These are phyloP conservation scores for Dromius quadrimaculatus DNA, from an alignment of 2,888 invertebrate species.

Conservation along the genomic window DNA sequence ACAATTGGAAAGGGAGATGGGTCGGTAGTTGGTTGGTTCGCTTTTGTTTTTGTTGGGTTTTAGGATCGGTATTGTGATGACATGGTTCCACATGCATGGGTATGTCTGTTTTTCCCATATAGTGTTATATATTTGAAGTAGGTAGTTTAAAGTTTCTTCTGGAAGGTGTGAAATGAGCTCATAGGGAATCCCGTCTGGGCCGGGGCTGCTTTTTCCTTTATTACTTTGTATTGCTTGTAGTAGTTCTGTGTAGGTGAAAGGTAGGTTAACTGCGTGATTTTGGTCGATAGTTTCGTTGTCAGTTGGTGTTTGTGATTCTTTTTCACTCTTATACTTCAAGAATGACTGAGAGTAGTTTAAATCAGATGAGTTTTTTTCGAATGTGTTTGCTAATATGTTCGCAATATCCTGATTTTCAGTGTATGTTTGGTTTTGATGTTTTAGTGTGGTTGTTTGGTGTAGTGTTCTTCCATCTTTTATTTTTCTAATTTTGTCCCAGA, in stretches of 20 bases:
- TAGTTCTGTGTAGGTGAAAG: too few relatives aligned
- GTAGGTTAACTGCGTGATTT: neutral
- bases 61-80: neutral
- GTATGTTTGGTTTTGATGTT: neutral
- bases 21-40: too few relatives aligned
- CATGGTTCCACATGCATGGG: neutral
- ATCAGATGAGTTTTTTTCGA: constrained; percentile 8
- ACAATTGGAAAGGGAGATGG: too few relatives aligned
- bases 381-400: neutral
- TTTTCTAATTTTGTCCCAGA: constrained; percentile 7
- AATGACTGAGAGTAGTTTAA: too few relatives aligned
- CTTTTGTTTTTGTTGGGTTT: too few relatives aligned
- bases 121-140: neutral
- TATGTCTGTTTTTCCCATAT: neutral
- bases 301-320: neutral
- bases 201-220: constrained; percentile 1
- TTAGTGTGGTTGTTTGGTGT: constrained; percentile 14
- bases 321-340: too few relatives aligned
- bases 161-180: neutral
- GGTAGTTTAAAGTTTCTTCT: neutral
- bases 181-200: neutral
- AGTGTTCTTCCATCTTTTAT: constrained; percentile 1
- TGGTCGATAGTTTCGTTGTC: neutral
- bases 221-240: too few relatives aligned
- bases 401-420: neutral